Base-by-base conservation (phyloP, 2,797 vertebrate species). In the Potorous gilbertii region DNA sequence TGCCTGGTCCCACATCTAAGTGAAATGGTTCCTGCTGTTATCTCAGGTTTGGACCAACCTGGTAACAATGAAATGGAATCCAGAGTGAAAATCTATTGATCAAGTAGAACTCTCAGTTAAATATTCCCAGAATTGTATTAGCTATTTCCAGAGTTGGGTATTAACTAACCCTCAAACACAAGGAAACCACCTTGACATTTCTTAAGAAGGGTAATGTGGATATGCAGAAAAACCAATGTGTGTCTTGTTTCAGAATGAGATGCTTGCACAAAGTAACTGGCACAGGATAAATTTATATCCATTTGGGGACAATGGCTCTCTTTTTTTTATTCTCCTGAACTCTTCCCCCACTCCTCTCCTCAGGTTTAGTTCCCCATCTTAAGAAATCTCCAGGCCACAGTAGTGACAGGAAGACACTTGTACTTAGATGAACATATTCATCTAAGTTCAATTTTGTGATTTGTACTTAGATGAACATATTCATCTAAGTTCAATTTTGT, bases 151-250 rank as follows among this genome's bases (percentile, higher is more conserved):
- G 54, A 46, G 62, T 13, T 81, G 66, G 4, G 92, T 95, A 56
- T 74, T 54, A 46, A 59, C 40, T 87, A 62, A 96, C 92, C 94
- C 95, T 96, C 54, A 94, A 96, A 93, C 14, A 94, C 40, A 91
- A 94, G 94, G 91, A 59, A 74, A 92, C n/a, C n/a, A 50, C 74
- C 92, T 54, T 96, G 93, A 94, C 91, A 91, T 96, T 96, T 96
- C 59, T 95, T 87, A 90, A 96, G 66, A 97, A 92, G 93, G 90
- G 92, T 66, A 74, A 46, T 94, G 56, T 92, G 92, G 94, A 57
- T 56, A 16, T 34, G 34, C 4, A 96, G 91, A 94, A 74, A 96
- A 97, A 90, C 55, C 95, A 95, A 56, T 90, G 66, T 92, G 81
- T 91, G 92, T 74, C 91, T 92, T 54, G 91, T 55, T 56, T 95